phyloP scores from a whole-genome alignment of 35 echinoderm and acorn worm species.

The Lytechinus pictus region DNA sequence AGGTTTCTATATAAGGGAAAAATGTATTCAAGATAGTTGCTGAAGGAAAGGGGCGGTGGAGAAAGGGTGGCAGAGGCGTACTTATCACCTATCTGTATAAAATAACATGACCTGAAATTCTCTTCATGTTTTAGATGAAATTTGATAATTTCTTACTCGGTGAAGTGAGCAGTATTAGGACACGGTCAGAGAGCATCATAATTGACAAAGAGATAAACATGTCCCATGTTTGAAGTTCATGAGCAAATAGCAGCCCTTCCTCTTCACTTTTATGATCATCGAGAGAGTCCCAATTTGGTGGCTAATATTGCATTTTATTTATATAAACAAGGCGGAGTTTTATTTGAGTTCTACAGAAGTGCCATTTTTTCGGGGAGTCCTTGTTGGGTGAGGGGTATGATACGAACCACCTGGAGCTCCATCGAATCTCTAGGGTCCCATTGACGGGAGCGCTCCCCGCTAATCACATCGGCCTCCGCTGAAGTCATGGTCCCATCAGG shows the following conservation, averaged over 20 bases:
- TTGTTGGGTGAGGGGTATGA: not conserved
- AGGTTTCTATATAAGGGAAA: no score
- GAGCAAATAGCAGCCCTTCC: not conserved
- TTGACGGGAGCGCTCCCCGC: constrained; percentile 40
- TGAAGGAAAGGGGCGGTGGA: not conserved
- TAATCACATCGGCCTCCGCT: constrained; percentile 41
- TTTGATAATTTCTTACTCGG: not conserved
- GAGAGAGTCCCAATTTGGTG: constrained; percentile 49
- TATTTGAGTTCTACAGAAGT: not conserved
- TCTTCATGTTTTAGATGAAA: not conserved
- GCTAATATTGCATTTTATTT: constrained; percentile 50
- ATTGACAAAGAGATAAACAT: constrained; percentile 29
- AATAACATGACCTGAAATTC: not conserved
- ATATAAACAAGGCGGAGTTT: constrained; percentile 26
- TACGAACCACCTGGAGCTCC: constrained; percentile 41
- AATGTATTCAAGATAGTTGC: not conserved
- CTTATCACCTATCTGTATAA: not conserved
- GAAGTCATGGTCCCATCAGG: not conserved
- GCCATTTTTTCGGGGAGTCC: not conserved
- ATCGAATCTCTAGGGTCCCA: constrained; percentile 35
- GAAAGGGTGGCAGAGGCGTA: not conserved
- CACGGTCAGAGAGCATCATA: not conserved
- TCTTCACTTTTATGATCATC: constrained; percentile 32
- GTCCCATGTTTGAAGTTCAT: not conserved
- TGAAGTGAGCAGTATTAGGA: not conserved